phyloP scores from a whole-genome alignment of 2,797 vertebrate species.

The Octomys mimax region DNA sequence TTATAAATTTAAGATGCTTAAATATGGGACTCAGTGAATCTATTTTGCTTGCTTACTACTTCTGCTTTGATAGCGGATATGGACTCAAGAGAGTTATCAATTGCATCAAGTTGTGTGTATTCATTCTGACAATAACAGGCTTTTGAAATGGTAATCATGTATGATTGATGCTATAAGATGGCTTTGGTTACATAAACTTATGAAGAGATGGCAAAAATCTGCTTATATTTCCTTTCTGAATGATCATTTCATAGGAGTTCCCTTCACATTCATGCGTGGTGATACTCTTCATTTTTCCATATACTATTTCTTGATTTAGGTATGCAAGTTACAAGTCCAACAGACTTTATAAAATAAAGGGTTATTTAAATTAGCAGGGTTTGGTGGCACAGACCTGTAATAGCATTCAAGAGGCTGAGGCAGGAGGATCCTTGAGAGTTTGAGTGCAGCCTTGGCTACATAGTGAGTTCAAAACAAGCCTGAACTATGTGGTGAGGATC shows the following conservation, averaged over 20 bases:
- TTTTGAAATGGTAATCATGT: conserved; percentile 8
- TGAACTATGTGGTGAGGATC: neutral
- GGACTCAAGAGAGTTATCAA: neutral
- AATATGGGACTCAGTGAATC: neutral
- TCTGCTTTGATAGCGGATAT: neutral
- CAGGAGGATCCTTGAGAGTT: neutral
- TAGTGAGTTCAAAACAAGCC: neutral
- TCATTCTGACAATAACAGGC: neutral
- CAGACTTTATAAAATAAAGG: neutral
- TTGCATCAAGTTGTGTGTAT: conserved; percentile 5
- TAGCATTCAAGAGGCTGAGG: neutral
- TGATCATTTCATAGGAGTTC: neutral
- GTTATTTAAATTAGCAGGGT: neutral
- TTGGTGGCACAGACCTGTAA: neutral
- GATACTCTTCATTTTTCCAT: neutral
- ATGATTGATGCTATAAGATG: neutral
- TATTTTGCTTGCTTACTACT: neutral
- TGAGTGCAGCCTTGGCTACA: neutral
- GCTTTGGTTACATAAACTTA: neutral
- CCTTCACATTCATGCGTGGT: neutral
- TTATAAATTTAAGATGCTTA: neutral
- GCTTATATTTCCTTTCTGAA: neutral
- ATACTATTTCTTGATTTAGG: neutral
- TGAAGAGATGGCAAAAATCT: neutral
- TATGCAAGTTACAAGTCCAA: neutral